phyloP scores from a whole-genome alignment of 37 sponge, comb jelly and placozoan species.

The Ianthella basta region DNA sequence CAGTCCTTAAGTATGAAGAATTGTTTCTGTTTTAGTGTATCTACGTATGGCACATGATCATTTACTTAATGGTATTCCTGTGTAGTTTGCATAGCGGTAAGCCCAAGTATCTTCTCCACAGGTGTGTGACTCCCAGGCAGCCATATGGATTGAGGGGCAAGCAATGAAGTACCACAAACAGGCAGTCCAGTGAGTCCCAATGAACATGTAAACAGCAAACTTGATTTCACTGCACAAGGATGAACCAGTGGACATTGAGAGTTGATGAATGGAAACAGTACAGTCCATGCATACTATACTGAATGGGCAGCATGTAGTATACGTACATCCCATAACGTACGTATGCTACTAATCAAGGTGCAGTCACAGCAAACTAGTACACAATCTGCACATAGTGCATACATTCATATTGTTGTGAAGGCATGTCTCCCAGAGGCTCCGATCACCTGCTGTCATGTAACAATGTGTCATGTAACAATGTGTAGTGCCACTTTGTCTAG shows the following conservation, averaged over 20 bases:
- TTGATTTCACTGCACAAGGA: constrained; percentile 44
- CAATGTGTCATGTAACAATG: no score
- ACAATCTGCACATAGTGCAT: no score
- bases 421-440: no score
- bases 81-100: not conserved
- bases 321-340: no score
- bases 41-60: not conserved
- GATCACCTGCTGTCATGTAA: no score
- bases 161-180: constrained; percentile 72
- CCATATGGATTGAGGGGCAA: constrained; percentile 49
- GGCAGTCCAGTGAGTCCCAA: constrained; percentile 56
- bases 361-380: no score
- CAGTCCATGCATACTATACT: no score
- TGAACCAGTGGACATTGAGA: not conserved
- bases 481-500: no score
- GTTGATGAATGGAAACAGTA: not conserved
- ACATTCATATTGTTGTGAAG: not conserved
- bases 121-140: constrained; percentile 22
- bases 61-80: constrained; percentile 40
- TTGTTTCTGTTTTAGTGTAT: not conserved
- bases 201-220: constrained; percentile 56
- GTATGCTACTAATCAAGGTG: no score
- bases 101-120: constrained; percentile 49
- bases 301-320: no score
- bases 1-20: not conserved